Evolutionary conservation across 1,140 invertebrate species (phyloP).

Genomic region (Carposina sasakii): DNA sequence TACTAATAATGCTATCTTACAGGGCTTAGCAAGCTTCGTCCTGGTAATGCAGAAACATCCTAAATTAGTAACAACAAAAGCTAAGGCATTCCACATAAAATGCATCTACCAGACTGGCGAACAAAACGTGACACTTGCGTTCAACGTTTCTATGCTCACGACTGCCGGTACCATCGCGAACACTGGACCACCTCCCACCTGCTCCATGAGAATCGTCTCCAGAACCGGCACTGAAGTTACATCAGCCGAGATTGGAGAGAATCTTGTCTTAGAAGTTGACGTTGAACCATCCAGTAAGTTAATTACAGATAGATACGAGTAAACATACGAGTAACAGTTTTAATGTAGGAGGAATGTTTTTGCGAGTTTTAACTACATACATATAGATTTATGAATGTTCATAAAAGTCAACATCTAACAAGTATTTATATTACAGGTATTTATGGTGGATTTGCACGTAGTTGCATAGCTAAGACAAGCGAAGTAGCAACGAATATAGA

Average conservation of each 20-base stretch:
- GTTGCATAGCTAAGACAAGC: slow-evolving; percentile 93
- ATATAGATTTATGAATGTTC: no score
- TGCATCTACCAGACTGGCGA: slow-evolving; percentile 96
- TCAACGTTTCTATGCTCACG: slow-evolving; percentile 96
- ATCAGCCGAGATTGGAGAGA: slow-evolving; percentile 94
- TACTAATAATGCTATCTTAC: slow-evolving; percentile 23
- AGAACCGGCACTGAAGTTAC: slow-evolving; percentile 90
- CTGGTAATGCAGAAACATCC: slow-evolving; percentile 96
- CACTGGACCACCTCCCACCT: slow-evolving; percentile 93
- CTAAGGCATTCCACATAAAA: slow-evolving; percentile 95
- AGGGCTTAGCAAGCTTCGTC: slow-evolving; percentile 93
- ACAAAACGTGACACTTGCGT: slow-evolving; percentile 93
- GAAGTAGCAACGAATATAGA: slow-evolving; percentile 84
- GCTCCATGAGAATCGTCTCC: slow-evolving; percentile 93
- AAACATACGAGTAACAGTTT: neutral
- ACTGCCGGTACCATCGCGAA: slow-evolving; percentile 96
- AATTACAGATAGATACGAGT: neutral
- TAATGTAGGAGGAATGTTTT: neutral
- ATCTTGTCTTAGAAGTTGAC: slow-evolving; percentile 91
- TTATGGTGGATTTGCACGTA: slow-evolving; percentile 94
- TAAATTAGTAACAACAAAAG: slow-evolving; percentile 94
- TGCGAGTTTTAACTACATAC: no score
- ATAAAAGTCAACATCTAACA: no score
- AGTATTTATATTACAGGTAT: slow-evolving; percentile 80
- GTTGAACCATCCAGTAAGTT: slow-evolving; percentile 91